These are phyloP conservation scores for Meloidogyne hapla DNA, from an alignment of 1,140 invertebrate species.

Conservation along the genomic window DNA sequence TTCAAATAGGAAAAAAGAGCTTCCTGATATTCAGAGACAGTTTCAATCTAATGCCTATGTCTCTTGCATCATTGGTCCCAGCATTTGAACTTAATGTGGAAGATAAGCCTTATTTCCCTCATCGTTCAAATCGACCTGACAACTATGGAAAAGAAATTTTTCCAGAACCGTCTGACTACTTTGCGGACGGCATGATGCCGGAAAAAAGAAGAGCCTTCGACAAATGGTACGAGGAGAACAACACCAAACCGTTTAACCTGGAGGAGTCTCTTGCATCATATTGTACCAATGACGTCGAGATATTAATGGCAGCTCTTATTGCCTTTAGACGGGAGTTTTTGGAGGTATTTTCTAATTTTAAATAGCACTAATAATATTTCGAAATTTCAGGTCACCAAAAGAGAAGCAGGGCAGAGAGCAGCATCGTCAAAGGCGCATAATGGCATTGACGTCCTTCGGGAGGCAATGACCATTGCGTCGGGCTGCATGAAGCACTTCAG, in stretches of 20 bases:
- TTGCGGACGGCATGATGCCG: neutral
- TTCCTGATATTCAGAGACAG: neutral
- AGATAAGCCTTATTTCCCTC: neutral
- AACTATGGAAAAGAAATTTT: neutral
- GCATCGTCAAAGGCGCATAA: neutral
- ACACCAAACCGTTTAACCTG: neutral
- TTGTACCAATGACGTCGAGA: conserved; percentile 9
- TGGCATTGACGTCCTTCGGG: neutral
- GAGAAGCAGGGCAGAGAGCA: neutral
- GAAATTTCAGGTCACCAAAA: neutral
- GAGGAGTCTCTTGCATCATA: neutral
- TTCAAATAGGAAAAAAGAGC: neutral
- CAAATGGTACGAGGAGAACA: neutral
- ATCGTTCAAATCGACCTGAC: neutral
- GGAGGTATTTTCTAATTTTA: neutral
- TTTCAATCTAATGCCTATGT: neutral
- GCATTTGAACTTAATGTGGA: neutral
- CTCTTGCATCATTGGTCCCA: neutral
- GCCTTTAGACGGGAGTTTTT: neutral
- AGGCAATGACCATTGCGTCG: neutral
- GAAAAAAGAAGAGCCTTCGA: neutral
- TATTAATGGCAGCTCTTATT: conserved; percentile 4
- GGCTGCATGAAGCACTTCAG: conserved; percentile 3
- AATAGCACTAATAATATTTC: too few relatives aligned
- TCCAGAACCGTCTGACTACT: neutral